Evolutionary conservation across 2,113 vertebrate species (phyloP).

Genomic region (Psilopogon haemacephalus): DNA sequence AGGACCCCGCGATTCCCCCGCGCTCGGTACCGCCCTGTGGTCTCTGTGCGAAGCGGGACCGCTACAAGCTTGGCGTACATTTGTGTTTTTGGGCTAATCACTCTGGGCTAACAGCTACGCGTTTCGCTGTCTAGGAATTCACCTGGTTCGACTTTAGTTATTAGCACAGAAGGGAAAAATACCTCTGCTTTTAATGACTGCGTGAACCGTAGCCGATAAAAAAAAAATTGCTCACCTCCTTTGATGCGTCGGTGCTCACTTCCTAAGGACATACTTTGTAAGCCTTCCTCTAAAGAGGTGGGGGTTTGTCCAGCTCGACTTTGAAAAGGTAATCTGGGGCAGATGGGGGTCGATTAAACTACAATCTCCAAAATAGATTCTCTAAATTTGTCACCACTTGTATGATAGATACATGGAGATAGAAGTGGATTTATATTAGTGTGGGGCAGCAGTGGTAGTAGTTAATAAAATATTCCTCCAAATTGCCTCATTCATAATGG

Average conservation of each 20-base stretch:
- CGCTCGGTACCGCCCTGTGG: not conserved
- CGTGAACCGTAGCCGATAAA: not conserved
- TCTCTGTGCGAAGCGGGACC: not conserved
- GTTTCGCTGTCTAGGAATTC: conserved; percentile 35
- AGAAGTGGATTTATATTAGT: not conserved
- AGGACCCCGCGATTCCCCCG: not conserved
- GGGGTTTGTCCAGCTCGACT: not conserved
- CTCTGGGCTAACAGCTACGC: not conserved
- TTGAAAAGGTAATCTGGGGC: not conserved
- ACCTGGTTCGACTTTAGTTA: too few species aligned
- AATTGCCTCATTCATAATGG: conserved; percentile 4
- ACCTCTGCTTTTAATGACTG: not conserved
- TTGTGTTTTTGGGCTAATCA: not conserved
- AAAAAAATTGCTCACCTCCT: not conserved
- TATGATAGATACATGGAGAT: not conserved
- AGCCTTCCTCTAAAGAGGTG: not conserved
- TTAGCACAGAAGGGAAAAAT: not conserved
- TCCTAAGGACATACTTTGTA: not conserved
- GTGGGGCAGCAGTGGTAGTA: not conserved
- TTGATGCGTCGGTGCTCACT: not conserved
- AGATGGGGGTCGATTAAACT: not conserved
- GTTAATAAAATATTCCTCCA: not conserved
- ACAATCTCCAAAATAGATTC: not conserved
- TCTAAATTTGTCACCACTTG: not conserved
- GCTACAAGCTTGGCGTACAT: not conserved